Evolutionary conservation across 2,888 invertebrate genomes (phyloP).

Genomic region (Ichneumoninae sp.): DNA sequence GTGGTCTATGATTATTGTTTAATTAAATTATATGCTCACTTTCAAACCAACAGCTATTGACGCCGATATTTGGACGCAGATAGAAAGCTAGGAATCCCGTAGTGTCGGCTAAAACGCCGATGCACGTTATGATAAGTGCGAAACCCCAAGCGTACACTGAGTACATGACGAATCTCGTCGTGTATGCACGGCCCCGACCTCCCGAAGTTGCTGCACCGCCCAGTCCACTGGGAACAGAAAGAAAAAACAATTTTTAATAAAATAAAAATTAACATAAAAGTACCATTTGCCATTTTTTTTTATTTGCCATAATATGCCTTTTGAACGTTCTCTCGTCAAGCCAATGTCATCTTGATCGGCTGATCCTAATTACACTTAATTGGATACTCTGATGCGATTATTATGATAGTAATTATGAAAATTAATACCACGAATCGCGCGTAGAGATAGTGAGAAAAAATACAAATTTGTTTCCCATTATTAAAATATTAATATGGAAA

Average conservation of each 20-base stretch:
- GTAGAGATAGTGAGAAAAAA: background rate
- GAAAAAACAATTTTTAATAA: conserved; percentile 2
- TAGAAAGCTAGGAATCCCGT: conserved; percentile 84
- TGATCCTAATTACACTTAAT: background rate
- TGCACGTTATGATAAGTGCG: conserved; percentile 86
- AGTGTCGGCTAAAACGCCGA: conserved; percentile 86
- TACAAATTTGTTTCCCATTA: background rate
- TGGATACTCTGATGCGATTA: background rate
- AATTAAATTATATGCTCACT: conserved; percentile 84
- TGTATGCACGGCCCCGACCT: conserved; percentile 66
- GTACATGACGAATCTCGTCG: conserved; percentile 87
- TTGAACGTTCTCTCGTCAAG: background rate
- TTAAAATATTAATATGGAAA: background rate
- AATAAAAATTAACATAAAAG: background rate
- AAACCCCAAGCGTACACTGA: conserved; percentile 90
- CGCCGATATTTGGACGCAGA: conserved; percentile 87
- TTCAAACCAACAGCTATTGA: conserved; percentile 88
- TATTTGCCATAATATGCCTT: background rate
- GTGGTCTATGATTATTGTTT: background rate
- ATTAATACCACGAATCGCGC: background rate
- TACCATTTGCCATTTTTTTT: background rate
- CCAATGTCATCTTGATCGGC: background rate
- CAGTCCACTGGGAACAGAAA: conserved; percentile 82
- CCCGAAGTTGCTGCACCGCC: conserved; percentile 80
- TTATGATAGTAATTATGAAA: background rate